A percentile compares a stretch with the other conserved stretches of the same genome.
These are phyloP conservation scores for Halcyon malimbica DNA, from an alignment of 2,113 vertebrate genomes.

Conservation along the genomic window DNA sequence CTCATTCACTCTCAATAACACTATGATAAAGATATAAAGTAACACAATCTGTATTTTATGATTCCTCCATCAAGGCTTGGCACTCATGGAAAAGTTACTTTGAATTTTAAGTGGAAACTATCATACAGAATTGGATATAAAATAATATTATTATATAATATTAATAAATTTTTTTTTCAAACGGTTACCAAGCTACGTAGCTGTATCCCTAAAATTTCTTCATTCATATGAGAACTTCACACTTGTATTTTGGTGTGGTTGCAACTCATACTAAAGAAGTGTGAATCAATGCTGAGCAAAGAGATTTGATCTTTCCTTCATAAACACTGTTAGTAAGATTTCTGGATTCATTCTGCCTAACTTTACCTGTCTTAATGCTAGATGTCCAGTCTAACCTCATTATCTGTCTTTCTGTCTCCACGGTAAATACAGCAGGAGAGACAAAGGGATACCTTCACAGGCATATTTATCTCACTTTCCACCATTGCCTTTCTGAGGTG, in stretches of 20 bases:
- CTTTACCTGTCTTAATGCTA: background rate
- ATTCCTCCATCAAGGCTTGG: background rate
- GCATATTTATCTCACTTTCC: background rate
- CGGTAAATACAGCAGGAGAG: background rate
- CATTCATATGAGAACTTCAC: background rate
- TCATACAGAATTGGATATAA: background rate
- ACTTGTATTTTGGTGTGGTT: background rate
- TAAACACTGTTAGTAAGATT: background rate
- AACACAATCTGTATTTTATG: background rate
- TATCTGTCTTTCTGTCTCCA: background rate
- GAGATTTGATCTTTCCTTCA: background rate
- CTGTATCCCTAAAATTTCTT: background rate
- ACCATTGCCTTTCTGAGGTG: background rate
- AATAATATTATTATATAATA: no score
- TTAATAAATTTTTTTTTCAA: background rate
- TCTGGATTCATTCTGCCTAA: background rate
- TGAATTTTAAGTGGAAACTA: background rate
- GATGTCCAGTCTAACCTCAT: background rate
- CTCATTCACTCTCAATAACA: background rate
- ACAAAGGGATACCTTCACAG: background rate
- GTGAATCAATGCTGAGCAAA: background rate
- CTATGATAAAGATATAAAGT: background rate
- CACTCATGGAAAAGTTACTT: background rate
- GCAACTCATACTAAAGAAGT: background rate
- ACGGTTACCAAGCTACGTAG: background rate